A percentile compares a stretch with the other conserved stretches of the same genome.
These are phyloP conservation scores for Clarias magur DNA, from an alignment of 2,113 vertebrate genomes.

Conservation along the genomic window DNA sequence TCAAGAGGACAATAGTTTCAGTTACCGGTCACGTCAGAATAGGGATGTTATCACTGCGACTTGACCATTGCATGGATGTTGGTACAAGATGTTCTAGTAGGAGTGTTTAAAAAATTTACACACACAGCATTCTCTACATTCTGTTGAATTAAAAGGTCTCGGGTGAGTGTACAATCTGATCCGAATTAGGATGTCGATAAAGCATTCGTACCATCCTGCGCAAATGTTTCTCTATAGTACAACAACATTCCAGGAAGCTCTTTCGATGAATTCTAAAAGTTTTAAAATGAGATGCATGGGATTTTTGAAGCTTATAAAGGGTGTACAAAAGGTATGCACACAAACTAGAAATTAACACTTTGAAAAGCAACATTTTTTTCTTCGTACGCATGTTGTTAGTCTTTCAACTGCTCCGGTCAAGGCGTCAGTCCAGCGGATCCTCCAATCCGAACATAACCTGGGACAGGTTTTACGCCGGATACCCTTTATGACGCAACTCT, in stretches of 20 bases:
- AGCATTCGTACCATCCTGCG: not conserved
- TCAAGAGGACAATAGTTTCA: not conserved
- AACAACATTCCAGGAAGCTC: not conserved
- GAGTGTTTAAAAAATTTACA: not conserved
- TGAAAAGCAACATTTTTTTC: no score
- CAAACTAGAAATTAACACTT: no score
- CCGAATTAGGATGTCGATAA: not conserved
- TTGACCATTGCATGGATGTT: not conserved
- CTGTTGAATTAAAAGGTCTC: no score
- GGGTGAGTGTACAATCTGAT: not conserved
- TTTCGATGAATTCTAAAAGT: not conserved
- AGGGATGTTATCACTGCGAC: not conserved
- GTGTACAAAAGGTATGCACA: no score
- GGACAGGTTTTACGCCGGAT: no score
- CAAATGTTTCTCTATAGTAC: not conserved
- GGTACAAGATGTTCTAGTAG: not conserved
- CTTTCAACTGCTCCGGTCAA: no score
- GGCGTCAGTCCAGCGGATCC: no score
- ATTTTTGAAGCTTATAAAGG: no score
- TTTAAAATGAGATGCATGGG: no score
- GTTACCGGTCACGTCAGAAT: not conserved
- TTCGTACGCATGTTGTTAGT: no score
- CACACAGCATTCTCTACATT: not conserved
- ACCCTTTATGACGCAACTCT: no score
- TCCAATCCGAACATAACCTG: no score